Evolutionary conservation across 2,113 vertebrate genomes (phyloP).

Genomic region (Hoplias malabaricus): DNA sequence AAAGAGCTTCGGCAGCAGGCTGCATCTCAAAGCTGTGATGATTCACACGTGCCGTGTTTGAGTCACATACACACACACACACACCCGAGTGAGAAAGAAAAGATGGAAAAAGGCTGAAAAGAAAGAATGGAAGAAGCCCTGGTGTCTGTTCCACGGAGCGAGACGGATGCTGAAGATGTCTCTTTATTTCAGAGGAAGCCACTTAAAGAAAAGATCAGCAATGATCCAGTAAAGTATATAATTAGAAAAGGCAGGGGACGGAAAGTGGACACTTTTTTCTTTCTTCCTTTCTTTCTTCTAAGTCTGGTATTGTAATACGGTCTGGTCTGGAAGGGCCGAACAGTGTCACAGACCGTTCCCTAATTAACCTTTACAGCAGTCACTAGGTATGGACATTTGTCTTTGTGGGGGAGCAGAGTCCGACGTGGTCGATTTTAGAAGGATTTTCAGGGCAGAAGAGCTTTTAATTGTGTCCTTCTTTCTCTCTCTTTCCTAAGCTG

Average conservation of each 20-base stretch:
- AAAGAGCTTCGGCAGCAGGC: slow-evolving; percentile 10
- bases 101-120: background rate
- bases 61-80: slow-evolving; percentile 13
- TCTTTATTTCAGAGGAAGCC: slow-evolving; percentile 3
- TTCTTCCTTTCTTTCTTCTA: no score
- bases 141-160: slow-evolving; percentile 6
- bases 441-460: slow-evolving; percentile 25
- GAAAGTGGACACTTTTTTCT: no score
- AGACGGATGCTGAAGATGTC: background rate
- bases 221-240: background rate
- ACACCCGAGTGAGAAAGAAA: background rate
- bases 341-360: slow-evolving; percentile 18
- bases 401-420: background rate
- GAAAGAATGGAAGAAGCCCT: slow-evolving; percentile 1
- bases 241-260: slow-evolving; percentile 18
- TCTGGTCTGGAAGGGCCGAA: slow-evolving; percentile 15
- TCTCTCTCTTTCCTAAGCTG: background rate
- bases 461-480: slow-evolving; percentile 2
- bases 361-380: slow-evolving; percentile 29
- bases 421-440: background rate
- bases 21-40: background rate
- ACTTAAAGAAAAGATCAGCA: background rate
- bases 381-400: background rate
- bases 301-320: background rate
- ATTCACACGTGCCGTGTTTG: slow-evolving; percentile 20